Conservation (phyloP, 2,113 vertebrate genomes). For the Leiothrix lutea region DNA sequence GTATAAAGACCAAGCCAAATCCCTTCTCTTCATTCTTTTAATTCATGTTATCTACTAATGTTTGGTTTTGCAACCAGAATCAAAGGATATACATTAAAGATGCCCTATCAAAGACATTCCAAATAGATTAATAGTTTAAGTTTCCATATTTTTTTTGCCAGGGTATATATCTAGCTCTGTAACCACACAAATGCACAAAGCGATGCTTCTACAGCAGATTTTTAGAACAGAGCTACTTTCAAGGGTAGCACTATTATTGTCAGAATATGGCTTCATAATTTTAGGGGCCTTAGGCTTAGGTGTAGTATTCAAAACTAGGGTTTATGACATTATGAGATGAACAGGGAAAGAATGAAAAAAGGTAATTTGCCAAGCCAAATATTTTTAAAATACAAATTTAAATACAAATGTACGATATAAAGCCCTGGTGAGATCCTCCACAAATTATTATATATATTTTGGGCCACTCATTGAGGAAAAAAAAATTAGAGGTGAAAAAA, state of each 20-base stretch:
- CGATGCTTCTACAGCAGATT: neutral
- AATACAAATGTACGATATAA: neutral
- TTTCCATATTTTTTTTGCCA: neutral
- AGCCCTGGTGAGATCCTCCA: neutral
- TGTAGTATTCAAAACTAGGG: neutral
- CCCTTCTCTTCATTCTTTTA: neutral
- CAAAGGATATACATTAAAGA: neutral
- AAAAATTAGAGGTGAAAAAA: too few species aligned
- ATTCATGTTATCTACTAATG: neutral
- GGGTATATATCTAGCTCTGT: neutral
- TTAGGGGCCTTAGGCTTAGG: neutral
- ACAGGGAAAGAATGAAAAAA: neutral
- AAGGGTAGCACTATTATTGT: neutral
- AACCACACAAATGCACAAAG: neutral
- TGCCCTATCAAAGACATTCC: neutral
- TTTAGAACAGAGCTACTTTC: neutral
- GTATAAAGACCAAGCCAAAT: neutral
- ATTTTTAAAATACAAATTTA: neutral
- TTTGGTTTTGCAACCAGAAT: neutral
- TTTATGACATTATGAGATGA: neutral
- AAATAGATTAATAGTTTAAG: neutral
- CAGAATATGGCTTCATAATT: neutral
- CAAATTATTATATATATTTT: neutral
- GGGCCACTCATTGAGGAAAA: neutral
- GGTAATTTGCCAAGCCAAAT: neutral